Percentiles rank a stretch among this genome's conserved stretches.
Evolutionary conservation across 2,113 vertebrate genomes (phyloP).

Genomic region (Antigone vipio): DNA sequence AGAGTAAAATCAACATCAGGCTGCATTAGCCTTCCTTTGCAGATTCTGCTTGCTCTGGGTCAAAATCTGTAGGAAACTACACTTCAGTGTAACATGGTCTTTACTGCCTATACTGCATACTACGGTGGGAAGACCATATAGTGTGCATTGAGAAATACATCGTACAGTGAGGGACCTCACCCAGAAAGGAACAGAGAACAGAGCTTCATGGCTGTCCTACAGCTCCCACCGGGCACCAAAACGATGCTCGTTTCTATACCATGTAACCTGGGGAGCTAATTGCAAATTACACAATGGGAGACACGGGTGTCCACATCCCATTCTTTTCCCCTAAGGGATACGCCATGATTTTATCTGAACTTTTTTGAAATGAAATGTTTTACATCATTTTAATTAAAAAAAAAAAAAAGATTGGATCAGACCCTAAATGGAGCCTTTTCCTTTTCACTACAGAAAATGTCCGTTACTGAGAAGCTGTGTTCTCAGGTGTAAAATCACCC

Average conservation of each 20-base stretch:
- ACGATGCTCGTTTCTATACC: neutral
- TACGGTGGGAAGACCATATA: neutral
- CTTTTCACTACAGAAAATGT: neutral
- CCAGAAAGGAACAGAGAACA: neutral
- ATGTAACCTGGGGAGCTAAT: neutral
- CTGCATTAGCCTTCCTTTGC: neutral
- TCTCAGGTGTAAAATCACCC: neutral
- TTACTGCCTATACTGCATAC: neutral
- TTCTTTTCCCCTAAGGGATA: neutral
- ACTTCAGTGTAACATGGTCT: neutral
- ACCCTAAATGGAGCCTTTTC: neutral
- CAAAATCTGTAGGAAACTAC: neutral
- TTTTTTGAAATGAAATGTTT: neutral
- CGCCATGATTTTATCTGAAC: neutral
- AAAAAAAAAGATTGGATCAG: neutral
- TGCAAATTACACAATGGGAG: neutral
- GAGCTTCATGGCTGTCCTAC: neutral
- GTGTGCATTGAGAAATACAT: neutral
- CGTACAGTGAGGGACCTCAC: neutral
- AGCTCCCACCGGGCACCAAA: neutral
- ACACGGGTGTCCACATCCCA: rapidly evolving
- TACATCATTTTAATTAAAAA: neutral
- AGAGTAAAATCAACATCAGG: neutral
- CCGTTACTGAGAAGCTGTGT: neutral
- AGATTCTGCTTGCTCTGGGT: neutral